Percentiles rank a stretch among this genome's conserved stretches.
These are phyloP conservation scores for Arctopsyche grandis DNA, from an alignment of 1,140 invertebrate genomes.

Conservation along the genomic window DNA sequence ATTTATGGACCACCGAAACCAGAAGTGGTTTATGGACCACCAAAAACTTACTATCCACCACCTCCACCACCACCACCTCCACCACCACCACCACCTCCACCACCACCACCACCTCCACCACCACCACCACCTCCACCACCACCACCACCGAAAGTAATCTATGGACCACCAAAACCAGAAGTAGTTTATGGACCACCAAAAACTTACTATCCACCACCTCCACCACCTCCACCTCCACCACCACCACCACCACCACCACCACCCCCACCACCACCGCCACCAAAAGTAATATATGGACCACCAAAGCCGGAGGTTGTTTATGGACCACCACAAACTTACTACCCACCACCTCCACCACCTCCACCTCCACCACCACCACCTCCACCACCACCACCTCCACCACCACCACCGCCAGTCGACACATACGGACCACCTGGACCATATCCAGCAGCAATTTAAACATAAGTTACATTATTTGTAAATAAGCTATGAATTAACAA, in stretches of 20 bases:
- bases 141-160: background rate
- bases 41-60: background rate
- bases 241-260: background rate
- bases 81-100: background rate
- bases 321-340: constrained; percentile 12
- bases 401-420: constrained; percentile 9
- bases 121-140: constrained; percentile 8
- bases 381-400: constrained; percentile 14
- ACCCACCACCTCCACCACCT: constrained; percentile 40
- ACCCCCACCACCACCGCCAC: background rate
- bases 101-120: background rate
- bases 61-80: constrained; percentile 29
- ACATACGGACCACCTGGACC: constrained; percentile 36
- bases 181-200: background rate
- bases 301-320: background rate
- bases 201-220: background rate
- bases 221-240: constrained; percentile 25
- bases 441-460: constrained; percentile 7
- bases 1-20: background rate
- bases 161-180: background rate
- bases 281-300: background rate
- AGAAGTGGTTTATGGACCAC: background rate
- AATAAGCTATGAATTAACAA: no score
- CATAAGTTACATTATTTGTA: no score
- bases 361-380: background rate